phyloP scores from a whole-genome alignment of 1,140 invertebrate species.

The Drosophila ananassae region DNA sequence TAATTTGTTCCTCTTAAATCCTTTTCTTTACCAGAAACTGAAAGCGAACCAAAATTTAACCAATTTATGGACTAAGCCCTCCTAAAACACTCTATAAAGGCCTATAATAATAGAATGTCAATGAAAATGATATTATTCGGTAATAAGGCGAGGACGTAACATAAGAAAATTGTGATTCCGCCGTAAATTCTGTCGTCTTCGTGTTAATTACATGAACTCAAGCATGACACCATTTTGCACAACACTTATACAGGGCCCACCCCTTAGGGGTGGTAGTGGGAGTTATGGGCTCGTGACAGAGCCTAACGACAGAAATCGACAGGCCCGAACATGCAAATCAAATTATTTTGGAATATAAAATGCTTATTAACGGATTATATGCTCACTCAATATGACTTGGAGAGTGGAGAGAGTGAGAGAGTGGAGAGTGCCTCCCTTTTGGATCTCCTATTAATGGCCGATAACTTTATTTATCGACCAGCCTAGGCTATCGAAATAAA shows the following conservation, averaged over 20 bases:
- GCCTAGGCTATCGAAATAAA: no score
- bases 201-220: constrained; percentile 57
- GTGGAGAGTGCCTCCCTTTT: constrained; percentile 24
- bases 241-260: neutral
- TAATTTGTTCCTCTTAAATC: no score
- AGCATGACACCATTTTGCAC: constrained; percentile 32
- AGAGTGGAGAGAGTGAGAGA: no score
- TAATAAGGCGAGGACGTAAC: constrained; percentile 28
- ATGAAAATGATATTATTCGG: constrained; percentile 34
- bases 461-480: constrained; percentile 35
- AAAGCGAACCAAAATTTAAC: neutral
- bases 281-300: constrained; percentile 7
- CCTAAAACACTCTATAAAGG: constrained; percentile 12
- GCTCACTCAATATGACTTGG: constrained; percentile 25
- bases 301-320: constrained; percentile 39
- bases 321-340: constrained; percentile 64
- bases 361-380: constrained; percentile 66
- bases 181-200: constrained; percentile 41
- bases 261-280: no score
- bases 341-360: constrained; percentile 80
- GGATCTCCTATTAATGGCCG: constrained; percentile 53
- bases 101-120: constrained; percentile 12
- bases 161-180: constrained; percentile 54
- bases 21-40: no score
- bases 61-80: neutral